Evolutionary conservation across 2,888 invertebrate genomes (phyloP).

Genomic region (Phortica magna): DNA sequence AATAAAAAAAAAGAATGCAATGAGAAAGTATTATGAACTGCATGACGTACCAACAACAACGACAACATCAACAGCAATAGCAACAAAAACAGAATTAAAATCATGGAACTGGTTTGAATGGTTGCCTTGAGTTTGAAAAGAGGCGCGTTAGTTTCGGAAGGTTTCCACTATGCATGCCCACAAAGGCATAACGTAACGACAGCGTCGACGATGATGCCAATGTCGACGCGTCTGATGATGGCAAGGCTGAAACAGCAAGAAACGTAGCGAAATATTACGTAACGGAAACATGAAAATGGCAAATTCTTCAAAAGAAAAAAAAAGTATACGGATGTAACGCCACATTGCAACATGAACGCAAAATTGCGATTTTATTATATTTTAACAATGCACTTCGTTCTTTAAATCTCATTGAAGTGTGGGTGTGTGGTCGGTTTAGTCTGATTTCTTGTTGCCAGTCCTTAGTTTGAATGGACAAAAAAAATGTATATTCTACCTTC

Average conservation of each 20-base stretch:
- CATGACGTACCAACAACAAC: conserved; percentile 37
- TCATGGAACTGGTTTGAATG: background rate
- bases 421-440: background rate
- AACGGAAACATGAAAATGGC: conserved; percentile 70
- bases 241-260: background rate
- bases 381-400: conserved; percentile 72
- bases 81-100: conserved; percentile 45
- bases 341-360: conserved; percentile 73
- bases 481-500: too few species aligned
- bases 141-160: background rate
- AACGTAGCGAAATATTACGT: background rate
- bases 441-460: too few species aligned
- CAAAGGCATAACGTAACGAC: background rate
- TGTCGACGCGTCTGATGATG: background rate
- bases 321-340: conserved; percentile 72
- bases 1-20: conserved; percentile 35
- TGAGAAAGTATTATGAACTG: conserved; percentile 56
- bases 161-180: background rate
- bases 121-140: background rate
- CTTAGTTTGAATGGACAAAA: too few species aligned
- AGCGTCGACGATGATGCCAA: background rate
- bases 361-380: conserved; percentile 72
- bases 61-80: conserved; percentile 49
- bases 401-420: conserved; percentile 71
- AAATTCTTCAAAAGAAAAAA: conserved; percentile 72